A percentile compares a stretch with the other conserved stretches of the same genome.
Evolutionary conservation across 2,888 invertebrate species (phyloP).

Genomic region (Drosophila longiperda): DNA sequence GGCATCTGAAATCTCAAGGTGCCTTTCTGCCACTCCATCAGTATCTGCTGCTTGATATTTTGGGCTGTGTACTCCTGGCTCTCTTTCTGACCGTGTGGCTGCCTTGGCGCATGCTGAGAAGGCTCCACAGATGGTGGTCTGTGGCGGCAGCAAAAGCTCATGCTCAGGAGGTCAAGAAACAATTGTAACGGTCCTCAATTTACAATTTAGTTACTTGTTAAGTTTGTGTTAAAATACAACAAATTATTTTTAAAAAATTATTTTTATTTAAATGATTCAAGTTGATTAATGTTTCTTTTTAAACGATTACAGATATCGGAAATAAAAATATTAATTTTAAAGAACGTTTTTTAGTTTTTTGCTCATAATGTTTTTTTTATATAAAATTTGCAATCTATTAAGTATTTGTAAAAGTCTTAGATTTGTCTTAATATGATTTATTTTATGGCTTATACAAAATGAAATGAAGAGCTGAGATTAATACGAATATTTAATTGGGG

Average conservation of each 20-base stretch:
- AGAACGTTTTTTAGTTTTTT: not conserved
- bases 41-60: constrained; percentile 86
- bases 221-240: constrained; percentile 19
- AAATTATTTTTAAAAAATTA: constrained; percentile 32
- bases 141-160: constrained; percentile 17
- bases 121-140: constrained; percentile 54
- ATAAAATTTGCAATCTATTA: not conserved
- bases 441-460: not conserved
- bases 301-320: not conserved
- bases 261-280: not conserved
- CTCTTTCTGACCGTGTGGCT: constrained; percentile 65
- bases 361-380: not conserved
- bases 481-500: not conserved
- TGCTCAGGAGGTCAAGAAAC: constrained; percentile 50
- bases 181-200: constrained; percentile 26
- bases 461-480: not conserved
- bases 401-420: not conserved
- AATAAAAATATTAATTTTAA: not conserved
- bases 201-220: constrained; percentile 4
- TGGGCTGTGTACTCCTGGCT: constrained; percentile 83
- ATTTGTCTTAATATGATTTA: not conserved
- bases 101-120: constrained; percentile 67
- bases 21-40: constrained; percentile 84
- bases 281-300: not conserved
- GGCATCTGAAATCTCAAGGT: constrained; percentile 84